Base-by-base conservation (phyloP, 1,140 invertebrate species). In the Heterodera carotae region DNA sequence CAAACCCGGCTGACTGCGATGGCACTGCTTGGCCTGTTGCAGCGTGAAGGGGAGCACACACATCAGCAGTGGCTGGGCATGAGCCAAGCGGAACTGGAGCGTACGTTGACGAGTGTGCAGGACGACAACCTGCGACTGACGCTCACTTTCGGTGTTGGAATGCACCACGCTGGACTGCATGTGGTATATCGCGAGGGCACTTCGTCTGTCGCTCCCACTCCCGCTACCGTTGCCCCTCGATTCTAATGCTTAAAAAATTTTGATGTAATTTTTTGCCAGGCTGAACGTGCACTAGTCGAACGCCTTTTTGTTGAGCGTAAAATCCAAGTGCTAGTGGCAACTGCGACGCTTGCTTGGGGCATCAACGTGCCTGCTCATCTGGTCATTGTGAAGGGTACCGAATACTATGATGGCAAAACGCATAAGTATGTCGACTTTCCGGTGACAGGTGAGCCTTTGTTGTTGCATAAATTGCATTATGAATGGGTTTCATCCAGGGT, bases 361-460 rank as follows among this genome's bases (percentile, higher is more conserved):
- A 96, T 99, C 0, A 99, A 99, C 89, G 94, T 98, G 82, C 97
- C 97, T 2, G 96, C 97, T 29, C 93, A 95, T 89, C 88, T 96
- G 27, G 94, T 96, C 0, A 84, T 88, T 77, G 80, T 87, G 31
- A 92, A 93, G 86, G 94, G 94, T 67, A 99, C 97, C 1, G 97
- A 99, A 89, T 99, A 96, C 89, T 99, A 93, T 88, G 97, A 99
- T 89, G 96, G 95, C 10, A 98, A 98, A 88, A 92, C 92, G 5
- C 93, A 95, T 85, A 92, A 95, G 84, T 99, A 99, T 89, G 94
- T 98, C 2, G 97, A 99, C 84, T 99, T 99, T 93, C 97, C 97
- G 0, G 97, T 99, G 68, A 99, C 97, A 0, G 96, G 97, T 90
- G 93, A 78, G 77, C 70, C 76, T 69, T 25, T 69, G 22, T 39